Evolutionary conservation across 2,113 vertebrate species (phyloP), one percentile per base, ranked within the genome.

Genomic region (Calyptomena viridis): DNA sequence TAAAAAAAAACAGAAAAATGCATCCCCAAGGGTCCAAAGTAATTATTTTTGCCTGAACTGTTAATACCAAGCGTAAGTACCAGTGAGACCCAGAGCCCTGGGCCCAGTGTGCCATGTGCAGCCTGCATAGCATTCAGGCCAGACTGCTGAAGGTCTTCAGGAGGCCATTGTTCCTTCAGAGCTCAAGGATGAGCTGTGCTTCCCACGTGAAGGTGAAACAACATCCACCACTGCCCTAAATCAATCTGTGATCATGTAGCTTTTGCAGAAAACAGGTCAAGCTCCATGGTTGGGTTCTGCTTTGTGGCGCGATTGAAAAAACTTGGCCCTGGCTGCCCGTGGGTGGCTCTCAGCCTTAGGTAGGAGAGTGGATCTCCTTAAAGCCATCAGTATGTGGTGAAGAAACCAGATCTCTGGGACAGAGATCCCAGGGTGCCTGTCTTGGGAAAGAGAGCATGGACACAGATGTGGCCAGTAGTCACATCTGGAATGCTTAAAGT

Each of bases 91-190:
- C 30, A 1, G 81, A 84, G 78, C 64, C 74, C 69, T 21, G 25
- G 11, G 49, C 69, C 62, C 5, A 2, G 40, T 0, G 0, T 66
- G 59, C 49, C 47, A 47, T 2, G 0, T 50, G 86, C 72, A 30
- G 55, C 64, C 66, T 64, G 58, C 33, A 3, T n/a, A 17, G 46
- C 37, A 1, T 37, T 92, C 40, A 18, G 91, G 72, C 56, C 42
- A 17, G 53, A 53, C 79, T 93, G 87, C 56, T 72, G 72, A 50
- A 50, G 22, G 39, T 69, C 49, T 86, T 49, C 14, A 6, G 21
- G 59, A 8, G 50, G 31, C 46, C 0, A 0, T 35, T 52, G 18
- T 78, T 94, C 44, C 27, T 49, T 84, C 53, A 64, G 81, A 74
- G 77, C 73, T 78, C 23, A 4, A 8, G 59, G 55, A 7, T 33